A percentile compares a stretch with the other conserved stretches of the same genome.
phyloP scores from a whole-genome alignment of 2,113 vertebrate species.

The Serinus canaria region DNA sequence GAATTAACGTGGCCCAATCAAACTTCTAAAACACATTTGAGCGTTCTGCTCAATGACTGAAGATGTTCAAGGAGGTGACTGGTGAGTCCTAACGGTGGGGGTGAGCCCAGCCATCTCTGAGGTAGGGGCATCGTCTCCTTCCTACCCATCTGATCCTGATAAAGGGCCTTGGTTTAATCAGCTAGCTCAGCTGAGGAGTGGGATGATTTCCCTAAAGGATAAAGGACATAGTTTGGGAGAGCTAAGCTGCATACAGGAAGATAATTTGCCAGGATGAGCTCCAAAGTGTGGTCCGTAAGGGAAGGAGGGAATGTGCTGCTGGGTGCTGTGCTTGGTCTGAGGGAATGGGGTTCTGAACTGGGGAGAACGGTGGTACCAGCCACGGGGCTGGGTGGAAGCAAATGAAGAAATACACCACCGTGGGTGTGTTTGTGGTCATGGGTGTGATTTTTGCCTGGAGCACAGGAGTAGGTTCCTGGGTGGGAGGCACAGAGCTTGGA shows the following conservation, averaged over 20 bases:
- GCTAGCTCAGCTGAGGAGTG: background rate
- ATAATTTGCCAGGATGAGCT: background rate
- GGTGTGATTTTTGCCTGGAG: background rate
- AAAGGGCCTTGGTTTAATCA: background rate
- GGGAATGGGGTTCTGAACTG: background rate
- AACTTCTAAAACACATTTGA: background rate
- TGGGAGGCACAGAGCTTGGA: background rate
- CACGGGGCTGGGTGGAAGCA: background rate
- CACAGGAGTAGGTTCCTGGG: background rate
- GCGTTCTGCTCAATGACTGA: background rate
- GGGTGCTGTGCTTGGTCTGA: background rate
- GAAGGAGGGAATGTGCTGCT: background rate
- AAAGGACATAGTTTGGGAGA: background rate
- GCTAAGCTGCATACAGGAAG: rapidly evolving
- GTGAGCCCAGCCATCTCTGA: rapidly evolving
- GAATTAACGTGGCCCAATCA: background rate
- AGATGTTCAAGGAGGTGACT: background rate
- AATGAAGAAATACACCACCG: background rate
- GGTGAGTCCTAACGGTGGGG: rapidly evolving
- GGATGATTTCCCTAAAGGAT: background rate
- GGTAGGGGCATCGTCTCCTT: background rate
- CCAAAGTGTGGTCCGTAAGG: background rate
- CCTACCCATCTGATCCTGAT: background rate
- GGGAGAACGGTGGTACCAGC: background rate
- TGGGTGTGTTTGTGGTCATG: background rate